Percentiles rank a stretch among this genome's conserved stretches.
Conservation (phyloP, 1,140 invertebrate genomes). For the Danaus melanippus region DNA sequence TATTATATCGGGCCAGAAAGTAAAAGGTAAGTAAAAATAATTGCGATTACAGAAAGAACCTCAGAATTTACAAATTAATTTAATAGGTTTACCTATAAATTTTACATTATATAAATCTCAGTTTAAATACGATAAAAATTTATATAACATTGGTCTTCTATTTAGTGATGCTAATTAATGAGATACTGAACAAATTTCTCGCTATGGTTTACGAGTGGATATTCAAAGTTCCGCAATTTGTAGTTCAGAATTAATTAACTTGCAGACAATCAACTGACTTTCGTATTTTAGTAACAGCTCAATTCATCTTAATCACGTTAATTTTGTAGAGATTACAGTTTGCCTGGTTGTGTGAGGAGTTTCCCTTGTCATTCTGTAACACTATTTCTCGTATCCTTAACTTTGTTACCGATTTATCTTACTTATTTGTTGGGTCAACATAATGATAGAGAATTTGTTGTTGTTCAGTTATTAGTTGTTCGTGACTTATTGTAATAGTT, state of each 20-base stretch:
- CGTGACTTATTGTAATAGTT: constrained; percentile 1
- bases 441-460: constrained; percentile 22
- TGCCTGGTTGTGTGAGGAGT: constrained; percentile 29
- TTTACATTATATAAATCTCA: no score
- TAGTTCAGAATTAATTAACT: constrained; percentile 17
- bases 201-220: no score
- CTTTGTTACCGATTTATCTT: constrained; percentile 38
- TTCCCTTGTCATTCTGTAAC: constrained; percentile 35
- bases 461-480: constrained; percentile 9
- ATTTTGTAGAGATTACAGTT: constrained; percentile 35
- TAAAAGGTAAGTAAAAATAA: constrained; percentile 43
- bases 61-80: no score
- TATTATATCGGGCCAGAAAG: constrained; percentile 58
- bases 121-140: background rate
- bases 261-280: constrained; percentile 15
- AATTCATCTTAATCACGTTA: constrained; percentile 38
- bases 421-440: constrained; percentile 28
- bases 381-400: constrained; percentile 27
- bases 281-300: constrained; percentile 22
- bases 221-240: constrained; percentile 11
- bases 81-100: no score
- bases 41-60: no score
- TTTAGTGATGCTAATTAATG: no score
- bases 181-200: no score
- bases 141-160: no score